Conservation (phyloP, 1,140 invertebrate species). For the Campoletis sonorensis region DNA sequence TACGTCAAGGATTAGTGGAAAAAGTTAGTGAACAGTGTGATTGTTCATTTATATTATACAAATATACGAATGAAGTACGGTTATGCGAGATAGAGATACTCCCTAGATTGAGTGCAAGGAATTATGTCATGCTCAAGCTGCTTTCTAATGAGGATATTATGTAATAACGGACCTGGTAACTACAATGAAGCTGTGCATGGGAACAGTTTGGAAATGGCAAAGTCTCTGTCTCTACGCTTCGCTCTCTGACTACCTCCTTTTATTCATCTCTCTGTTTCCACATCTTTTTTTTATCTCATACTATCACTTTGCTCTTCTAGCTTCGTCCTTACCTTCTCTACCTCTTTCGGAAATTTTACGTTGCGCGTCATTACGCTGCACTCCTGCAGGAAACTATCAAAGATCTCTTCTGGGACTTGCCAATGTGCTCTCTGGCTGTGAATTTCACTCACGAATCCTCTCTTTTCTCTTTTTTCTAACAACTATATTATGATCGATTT, state of each 20-base stretch:
- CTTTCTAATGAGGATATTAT: slow-evolving; percentile 60
- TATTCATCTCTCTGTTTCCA: slow-evolving; percentile 14
- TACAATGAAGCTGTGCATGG: slow-evolving; percentile 1
- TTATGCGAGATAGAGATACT: neutral
- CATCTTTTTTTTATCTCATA: slow-evolving; percentile 5
- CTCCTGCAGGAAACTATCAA: slow-evolving; percentile 5
- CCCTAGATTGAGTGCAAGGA: slow-evolving; percentile 36
- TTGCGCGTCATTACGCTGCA: slow-evolving; percentile 51
- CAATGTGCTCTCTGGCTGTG: neutral
- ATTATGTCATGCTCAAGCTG: slow-evolving; percentile 31
- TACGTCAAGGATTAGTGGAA: neutral
- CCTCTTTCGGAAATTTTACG: slow-evolving; percentile 46
- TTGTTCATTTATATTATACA: neutral
- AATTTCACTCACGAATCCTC: slow-evolving; percentile 3
- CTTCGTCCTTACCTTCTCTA: slow-evolving; percentile 22
- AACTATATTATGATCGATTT: neutral
- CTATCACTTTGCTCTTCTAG: neutral
- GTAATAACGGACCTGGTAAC: slow-evolving; percentile 52
- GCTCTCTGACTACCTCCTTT: slow-evolving; percentile 17
- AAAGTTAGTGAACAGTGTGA: neutral
- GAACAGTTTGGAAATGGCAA: slow-evolving; percentile 37
- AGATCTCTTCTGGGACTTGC: slow-evolving; percentile 25
- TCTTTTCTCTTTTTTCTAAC: neutral
- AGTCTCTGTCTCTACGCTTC: slow-evolving; percentile 1
- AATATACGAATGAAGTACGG: slow-evolving; percentile 25